phyloP scores from a whole-genome alignment of 2,888 invertebrate genomes.

The Dryobota labecula region DNA sequence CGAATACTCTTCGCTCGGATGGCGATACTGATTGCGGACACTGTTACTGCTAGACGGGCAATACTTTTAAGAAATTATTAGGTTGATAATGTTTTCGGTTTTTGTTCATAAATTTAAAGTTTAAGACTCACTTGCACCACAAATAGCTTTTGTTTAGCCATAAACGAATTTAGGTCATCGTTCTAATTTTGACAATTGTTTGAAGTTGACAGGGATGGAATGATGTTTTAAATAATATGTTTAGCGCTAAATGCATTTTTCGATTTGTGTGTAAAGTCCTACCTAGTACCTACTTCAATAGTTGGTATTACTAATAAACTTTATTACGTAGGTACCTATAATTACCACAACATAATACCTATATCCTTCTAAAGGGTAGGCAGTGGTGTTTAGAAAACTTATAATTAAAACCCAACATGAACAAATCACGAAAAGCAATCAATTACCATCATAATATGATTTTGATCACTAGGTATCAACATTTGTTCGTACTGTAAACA shows the following conservation, averaged over 20 bases:
- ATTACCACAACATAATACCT: too few relatives aligned
- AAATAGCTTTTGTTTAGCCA: background rate
- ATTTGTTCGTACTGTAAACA: conserved; percentile 3
- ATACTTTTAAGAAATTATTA: background rate
- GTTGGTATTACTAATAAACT: background rate
- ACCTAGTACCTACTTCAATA: too few relatives aligned
- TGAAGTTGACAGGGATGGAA: background rate
- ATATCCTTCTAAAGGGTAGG: too few relatives aligned
- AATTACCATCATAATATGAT: background rate
- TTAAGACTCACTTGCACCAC: too few relatives aligned
- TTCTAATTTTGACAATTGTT: background rate
- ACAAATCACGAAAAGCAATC: too few relatives aligned
- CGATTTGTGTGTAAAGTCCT: too few relatives aligned
- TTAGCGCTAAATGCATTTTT: background rate
- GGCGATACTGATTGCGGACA: conserved; percentile 11
- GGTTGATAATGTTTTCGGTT: too few relatives aligned
- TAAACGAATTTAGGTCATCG: background rate
- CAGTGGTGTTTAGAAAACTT: too few relatives aligned
- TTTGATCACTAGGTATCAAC: background rate
- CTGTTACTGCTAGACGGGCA: conserved; percentile 2
- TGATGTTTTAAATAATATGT: background rate
- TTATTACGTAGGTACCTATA: background rate
- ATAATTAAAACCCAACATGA: too few relatives aligned
- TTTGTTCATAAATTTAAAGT: background rate
- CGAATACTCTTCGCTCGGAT: conserved; percentile 9